phyloP scores from a whole-genome alignment of 2,888 invertebrate genomes.

The Mechanitis mazaeus region DNA sequence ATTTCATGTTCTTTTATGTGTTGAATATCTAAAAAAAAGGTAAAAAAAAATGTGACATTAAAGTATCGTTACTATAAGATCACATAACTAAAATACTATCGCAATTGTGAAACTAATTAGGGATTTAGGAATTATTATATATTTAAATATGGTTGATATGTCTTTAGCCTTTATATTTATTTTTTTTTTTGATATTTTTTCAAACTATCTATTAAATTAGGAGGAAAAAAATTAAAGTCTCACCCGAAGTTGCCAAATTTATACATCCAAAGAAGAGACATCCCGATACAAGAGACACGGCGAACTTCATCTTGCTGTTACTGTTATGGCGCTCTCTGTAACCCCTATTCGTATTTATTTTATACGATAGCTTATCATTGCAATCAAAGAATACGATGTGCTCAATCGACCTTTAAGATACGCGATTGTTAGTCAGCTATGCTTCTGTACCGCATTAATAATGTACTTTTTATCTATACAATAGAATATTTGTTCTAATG shows the following conservation, averaged over 20 bases:
- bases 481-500: no score
- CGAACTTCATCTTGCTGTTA: constrained; percentile 27
- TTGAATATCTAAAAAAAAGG: neutral
- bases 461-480: constrained; percentile 7
- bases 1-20: constrained; percentile 10
- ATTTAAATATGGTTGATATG: neutral
- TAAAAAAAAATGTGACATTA: neutral
- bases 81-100: neutral
- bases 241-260: constrained; percentile 25
- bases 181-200: no score
- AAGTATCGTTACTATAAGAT: neutral
- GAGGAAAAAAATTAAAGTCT: constrained; percentile 1
- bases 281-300: constrained; percentile 19
- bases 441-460: constrained; percentile 12
- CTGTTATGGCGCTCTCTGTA: constrained; percentile 18
- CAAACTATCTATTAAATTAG: no score
- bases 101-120: no score
- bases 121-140: neutral
- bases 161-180: no score
- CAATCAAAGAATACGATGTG: constrained; percentile 37
- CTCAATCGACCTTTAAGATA: constrained; percentile 39
- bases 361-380: constrained; percentile 33
- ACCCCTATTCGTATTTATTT: constrained; percentile 25
- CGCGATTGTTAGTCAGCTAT: constrained; percentile 32
- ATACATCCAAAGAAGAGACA: constrained; percentile 26